phyloP scores from a whole-genome alignment of 2,888 invertebrate species.

The Teinopalpus imperialis region DNA sequence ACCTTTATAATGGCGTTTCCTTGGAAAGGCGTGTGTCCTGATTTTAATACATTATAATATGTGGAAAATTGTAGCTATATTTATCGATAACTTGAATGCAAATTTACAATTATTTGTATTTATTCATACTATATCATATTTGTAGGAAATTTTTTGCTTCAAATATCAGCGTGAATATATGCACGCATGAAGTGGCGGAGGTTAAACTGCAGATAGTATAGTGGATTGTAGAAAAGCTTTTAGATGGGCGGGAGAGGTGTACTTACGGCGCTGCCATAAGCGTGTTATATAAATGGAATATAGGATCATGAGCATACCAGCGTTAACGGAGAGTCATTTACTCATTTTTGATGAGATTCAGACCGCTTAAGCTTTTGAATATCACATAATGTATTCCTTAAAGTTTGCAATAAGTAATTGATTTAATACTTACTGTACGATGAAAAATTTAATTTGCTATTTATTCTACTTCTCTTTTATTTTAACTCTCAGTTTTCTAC shows the following conservation, averaged over 20 bases:
- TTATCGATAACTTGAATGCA: no score
- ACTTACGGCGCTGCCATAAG: slow-evolving; percentile 37
- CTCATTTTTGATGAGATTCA: slow-evolving; percentile 23
- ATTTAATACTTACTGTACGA: background rate
- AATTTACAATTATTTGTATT: no score
- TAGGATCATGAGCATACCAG: slow-evolving; percentile 31
- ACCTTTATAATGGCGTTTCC: no score
- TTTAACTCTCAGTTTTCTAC: no score
- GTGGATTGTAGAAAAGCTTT: slow-evolving; percentile 55
- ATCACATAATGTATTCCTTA: slow-evolving; percentile 1
- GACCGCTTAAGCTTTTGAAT: slow-evolving; percentile 8
- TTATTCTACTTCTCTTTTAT: no score
- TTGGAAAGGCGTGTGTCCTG: no score
- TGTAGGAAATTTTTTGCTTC: slow-evolving; percentile 3
- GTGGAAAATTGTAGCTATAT: no score
- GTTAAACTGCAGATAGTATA: slow-evolving; percentile 41
- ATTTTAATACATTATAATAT: no score
- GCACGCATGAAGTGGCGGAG: slow-evolving; percentile 26
- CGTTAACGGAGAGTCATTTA: slow-evolving; percentile 29
- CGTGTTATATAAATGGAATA: slow-evolving; percentile 46
- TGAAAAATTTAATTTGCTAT: no score
- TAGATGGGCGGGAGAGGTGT: slow-evolving; percentile 44
- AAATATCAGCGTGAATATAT: slow-evolving; percentile 31
- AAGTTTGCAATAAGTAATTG: slow-evolving; percentile 8
- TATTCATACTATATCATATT: slow-evolving; percentile 1